Percentiles rank a stretch among this genome's conserved stretches.
phyloP scores from a whole-genome alignment of 2,888 invertebrate species.

The Acleris holmiana region DNA sequence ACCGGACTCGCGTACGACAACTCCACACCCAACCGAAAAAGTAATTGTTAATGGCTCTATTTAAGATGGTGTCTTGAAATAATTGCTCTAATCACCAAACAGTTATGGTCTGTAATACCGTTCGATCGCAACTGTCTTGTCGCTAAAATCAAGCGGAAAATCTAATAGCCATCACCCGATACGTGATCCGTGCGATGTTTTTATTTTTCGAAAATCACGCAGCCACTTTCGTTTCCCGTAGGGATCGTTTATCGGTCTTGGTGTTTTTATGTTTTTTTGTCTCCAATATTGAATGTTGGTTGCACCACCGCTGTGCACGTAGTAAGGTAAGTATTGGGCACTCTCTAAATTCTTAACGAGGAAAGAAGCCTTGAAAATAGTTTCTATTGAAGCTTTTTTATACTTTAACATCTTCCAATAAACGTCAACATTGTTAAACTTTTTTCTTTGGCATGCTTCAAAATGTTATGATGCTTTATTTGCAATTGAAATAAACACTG shows the following conservation, averaged over 20 bases:
- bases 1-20: slow-evolving; percentile 36
- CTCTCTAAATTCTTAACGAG: slow-evolving; percentile 43
- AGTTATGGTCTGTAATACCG: slow-evolving; percentile 48
- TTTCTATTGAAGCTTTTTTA: no score
- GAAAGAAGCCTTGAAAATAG: slow-evolving; percentile 18
- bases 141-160: slow-evolving; percentile 78
- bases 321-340: slow-evolving; percentile 48
- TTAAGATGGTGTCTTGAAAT: background rate
- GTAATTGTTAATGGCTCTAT: no score
- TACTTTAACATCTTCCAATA: no score
- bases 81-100: background rate
- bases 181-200: slow-evolving; percentile 75
- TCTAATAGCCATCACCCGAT: slow-evolving; percentile 72
- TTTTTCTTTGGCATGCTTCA: background rate
- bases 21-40: background rate
- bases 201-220: slow-evolving; percentile 63
- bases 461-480: slow-evolving; percentile 5
- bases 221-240: slow-evolving; percentile 72
- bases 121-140: slow-evolving; percentile 67
- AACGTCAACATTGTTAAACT: no score
- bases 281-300: slow-evolving; percentile 58
- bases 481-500: slow-evolving; percentile 7
- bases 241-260: slow-evolving; percentile 52
- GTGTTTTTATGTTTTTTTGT: slow-evolving; percentile 52
- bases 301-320: slow-evolving; percentile 57